Evolutionary conservation across 2,113 vertebrate genomes (phyloP).

Genomic region (Platysternon megacephalum): DNA sequence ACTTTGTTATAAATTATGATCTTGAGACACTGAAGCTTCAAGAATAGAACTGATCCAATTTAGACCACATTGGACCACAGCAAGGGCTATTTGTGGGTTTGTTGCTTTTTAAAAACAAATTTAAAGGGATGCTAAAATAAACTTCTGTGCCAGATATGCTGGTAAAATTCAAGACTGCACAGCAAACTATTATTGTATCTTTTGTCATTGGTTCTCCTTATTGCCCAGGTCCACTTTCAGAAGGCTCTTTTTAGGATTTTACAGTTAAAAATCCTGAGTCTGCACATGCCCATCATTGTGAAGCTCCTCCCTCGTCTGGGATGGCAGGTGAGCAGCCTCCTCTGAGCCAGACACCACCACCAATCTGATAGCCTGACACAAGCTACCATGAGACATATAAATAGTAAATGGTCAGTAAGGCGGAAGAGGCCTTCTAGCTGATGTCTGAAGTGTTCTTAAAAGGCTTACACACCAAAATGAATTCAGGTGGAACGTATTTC

Average conservation of each 20-base stretch:
- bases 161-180: not conserved
- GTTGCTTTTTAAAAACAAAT: not conserved
- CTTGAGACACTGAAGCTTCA: not conserved
- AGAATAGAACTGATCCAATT: not conserved
- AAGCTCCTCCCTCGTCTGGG: not conserved
- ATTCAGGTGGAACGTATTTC: not conserved
- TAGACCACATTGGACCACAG: not conserved
- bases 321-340: not conserved
- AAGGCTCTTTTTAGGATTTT: not conserved
- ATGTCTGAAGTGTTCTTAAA: not conserved
- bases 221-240: not conserved
- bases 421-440: not conserved
- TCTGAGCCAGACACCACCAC: not conserved
- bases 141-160: not conserved
- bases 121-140: not conserved
- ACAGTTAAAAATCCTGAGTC: not conserved
- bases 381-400: not conserved
- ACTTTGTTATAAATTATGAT: not conserved
- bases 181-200: not conserved
- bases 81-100: not conserved
- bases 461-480: constrained; percentile 12
- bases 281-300: not conserved
- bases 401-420: not conserved
- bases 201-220: not conserved
- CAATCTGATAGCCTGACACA: not conserved